Conservation (phyloP, 2,888 invertebrate species). For the Cryptophagus acutangulus region DNA sequence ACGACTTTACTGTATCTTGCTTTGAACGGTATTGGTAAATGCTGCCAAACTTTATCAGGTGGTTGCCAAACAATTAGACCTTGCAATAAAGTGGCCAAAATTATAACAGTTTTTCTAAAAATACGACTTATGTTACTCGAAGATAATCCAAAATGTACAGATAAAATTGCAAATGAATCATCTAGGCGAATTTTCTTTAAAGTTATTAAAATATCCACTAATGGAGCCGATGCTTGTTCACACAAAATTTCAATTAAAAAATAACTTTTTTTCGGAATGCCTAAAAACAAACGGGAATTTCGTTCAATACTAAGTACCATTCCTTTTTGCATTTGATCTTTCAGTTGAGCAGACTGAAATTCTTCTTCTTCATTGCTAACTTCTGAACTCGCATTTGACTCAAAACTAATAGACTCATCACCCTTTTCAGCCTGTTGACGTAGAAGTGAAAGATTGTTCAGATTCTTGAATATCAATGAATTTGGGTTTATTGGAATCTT, state of each 20-base stretch:
- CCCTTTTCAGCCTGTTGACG: too few relatives aligned
- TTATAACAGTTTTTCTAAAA: not conserved
- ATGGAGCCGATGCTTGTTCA: slow-evolving; percentile 5
- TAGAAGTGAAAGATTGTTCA: too few relatives aligned
- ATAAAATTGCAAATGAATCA: slow-evolving; percentile 10
- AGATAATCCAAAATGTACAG: not conserved
- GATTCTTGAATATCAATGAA: too few relatives aligned
- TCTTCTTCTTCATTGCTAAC: too few relatives aligned
- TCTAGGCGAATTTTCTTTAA: slow-evolving; percentile 14
- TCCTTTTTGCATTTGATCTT: not conserved
- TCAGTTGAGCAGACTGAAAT: too few relatives aligned
- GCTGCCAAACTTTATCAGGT: not conserved
- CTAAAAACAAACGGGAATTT: not conserved
- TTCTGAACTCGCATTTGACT: too few relatives aligned
- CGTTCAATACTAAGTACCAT: not conserved
- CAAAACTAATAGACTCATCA: too few relatives aligned
- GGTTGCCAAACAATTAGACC: not conserved
- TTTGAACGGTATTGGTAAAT: slow-evolving; percentile 10
- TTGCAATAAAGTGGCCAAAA: not conserved
- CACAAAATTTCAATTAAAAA: not conserved
- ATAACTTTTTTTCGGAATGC: not conserved
- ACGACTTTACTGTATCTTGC: slow-evolving; percentile 12
- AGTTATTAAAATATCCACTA: slow-evolving; percentile 2
- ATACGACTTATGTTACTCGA: not conserved
- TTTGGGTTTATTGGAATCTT: too few relatives aligned